Base-by-base conservation (phyloP, 2,797 vertebrate species). In the Podarcis lilfordi region DNA sequence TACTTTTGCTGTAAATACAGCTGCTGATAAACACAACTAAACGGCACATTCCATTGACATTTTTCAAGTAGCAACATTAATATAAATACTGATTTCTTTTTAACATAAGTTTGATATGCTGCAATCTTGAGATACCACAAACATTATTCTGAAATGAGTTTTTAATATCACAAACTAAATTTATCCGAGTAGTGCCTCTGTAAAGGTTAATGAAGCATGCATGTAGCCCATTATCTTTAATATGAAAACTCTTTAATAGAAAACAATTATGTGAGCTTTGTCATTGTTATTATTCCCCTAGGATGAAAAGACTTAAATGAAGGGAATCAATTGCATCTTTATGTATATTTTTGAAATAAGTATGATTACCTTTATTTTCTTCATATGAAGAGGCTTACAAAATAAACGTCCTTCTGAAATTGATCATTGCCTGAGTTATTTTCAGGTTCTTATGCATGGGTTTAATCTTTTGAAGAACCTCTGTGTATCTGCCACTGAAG, bases 1-100 rank as follows among this genome's bases (percentile, higher is more conserved):
- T 66, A 32, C 68, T 78, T 78, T 78, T n/a, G 68, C 55, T 76
- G 71, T 85, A 85, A 85, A 37, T 82, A 81, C 55, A 87, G 10
- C 55, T 75, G 17, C 5, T 81, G 61, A 19, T 74, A 75, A 85
- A 76, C 40, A 75, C 25, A 87, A 43, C 4, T 77, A 68, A 77
- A 88, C 55, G n/a, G 13, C 32, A 29, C 15, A 37, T 32, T 66
- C 21, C 6, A 64, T 59, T 81, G 68, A 81, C 35, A 64, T 66
- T 50, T 45, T 43, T 21, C 23, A 29, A 40, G 37, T 69, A 69
- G 75, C 29, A 78, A 35, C 19, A 6, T 17, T 43, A 64, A 23
- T 82, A 61, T 32, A 64, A 81, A 76, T 75, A 2, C 66, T 80
- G 59, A 21, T 82, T 64, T 82, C n/a, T 37, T 82, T 77, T 66